Conservation (phyloP, 2,888 invertebrate species). For the Hydrotaea diabolus region DNA sequence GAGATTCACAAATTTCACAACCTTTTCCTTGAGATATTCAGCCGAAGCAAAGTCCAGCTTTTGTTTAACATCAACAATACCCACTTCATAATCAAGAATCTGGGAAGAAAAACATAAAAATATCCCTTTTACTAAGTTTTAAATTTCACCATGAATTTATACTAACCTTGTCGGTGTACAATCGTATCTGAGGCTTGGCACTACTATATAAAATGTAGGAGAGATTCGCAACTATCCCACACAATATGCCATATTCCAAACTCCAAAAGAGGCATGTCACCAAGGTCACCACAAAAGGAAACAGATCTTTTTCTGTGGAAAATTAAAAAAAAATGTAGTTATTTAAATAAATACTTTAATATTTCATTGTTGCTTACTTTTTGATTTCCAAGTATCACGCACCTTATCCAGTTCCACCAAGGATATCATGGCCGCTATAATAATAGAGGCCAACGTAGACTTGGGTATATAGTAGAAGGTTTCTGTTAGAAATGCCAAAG, state of each 20-base stretch:
- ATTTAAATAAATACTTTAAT: background rate
- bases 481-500: conserved; percentile 89
- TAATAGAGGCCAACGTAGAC: conserved; percentile 91
- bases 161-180: conserved; percentile 76
- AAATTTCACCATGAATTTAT: background rate
- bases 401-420: conserved; percentile 88
- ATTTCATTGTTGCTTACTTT: conserved; percentile 82
- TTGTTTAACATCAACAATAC: conserved; percentile 86
- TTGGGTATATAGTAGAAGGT: conserved; percentile 94
- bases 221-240: conserved; percentile 90
- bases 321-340: background rate
- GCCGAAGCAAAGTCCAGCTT: conserved; percentile 90
- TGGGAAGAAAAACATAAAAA: conserved; percentile 51
- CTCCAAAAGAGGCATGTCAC: conserved; percentile 90
- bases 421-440: conserved; percentile 93
- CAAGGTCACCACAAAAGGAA: conserved; percentile 92
- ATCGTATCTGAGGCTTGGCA: conserved; percentile 89
- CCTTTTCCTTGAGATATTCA: conserved; percentile 85
- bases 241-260: conserved; percentile 92
- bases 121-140: background rate
- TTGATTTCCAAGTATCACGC: conserved; percentile 87
- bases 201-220: conserved; percentile 91
- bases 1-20: conserved; percentile 88
- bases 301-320: conserved; percentile 89
- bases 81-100: conserved; percentile 81